phyloP scores from a whole-genome alignment of 2,797 vertebrate species.

The Ctenopoma multispine region DNA sequence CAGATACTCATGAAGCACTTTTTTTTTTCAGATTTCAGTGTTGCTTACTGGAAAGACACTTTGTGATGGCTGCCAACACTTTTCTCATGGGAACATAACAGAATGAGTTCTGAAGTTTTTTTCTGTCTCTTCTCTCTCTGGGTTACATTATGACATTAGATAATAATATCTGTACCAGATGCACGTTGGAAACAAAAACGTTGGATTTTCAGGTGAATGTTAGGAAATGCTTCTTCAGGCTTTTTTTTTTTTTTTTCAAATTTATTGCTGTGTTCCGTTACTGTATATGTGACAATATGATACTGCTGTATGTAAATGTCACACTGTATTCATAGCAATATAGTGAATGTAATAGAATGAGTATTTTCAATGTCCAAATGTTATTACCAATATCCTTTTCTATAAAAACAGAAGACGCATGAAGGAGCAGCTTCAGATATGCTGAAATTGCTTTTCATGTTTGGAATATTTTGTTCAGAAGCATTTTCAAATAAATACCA shows the following conservation, averaged over 20 bases:
- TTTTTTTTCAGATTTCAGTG: background rate
- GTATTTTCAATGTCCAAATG: conserved; percentile 50
- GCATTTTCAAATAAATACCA: background rate
- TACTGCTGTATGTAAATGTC: conserved; percentile 43
- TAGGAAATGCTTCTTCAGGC: conserved; percentile 38
- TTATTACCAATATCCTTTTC: background rate
- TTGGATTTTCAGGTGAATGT: conserved; percentile 14
- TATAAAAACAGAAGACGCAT: conserved; percentile 15
- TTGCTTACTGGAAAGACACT: background rate
- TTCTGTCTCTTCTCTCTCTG: background rate
- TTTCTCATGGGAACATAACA: background rate
- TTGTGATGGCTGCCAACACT: background rate
- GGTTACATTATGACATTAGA: background rate
- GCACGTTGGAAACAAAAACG: background rate
- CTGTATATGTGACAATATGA: conserved; percentile 56
- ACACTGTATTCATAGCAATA: conserved; percentile 54
- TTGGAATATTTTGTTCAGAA: conserved; percentile 33
- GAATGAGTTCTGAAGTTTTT: background rate
- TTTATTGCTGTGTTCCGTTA: conserved; percentile 62
- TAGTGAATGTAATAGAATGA: conserved; percentile 50
- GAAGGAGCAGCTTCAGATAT: conserved; percentile 20
- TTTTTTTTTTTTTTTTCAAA: conserved; percentile 50
- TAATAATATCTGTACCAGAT: background rate
- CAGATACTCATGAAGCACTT: background rate
- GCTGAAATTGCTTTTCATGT: conserved; percentile 16